Percentiles rank a stretch among this genome's conserved stretches.
These are phyloP conservation scores for Bubo blakistoni DNA, from an alignment of 2,113 vertebrate genomes.

Conservation along the genomic window DNA sequence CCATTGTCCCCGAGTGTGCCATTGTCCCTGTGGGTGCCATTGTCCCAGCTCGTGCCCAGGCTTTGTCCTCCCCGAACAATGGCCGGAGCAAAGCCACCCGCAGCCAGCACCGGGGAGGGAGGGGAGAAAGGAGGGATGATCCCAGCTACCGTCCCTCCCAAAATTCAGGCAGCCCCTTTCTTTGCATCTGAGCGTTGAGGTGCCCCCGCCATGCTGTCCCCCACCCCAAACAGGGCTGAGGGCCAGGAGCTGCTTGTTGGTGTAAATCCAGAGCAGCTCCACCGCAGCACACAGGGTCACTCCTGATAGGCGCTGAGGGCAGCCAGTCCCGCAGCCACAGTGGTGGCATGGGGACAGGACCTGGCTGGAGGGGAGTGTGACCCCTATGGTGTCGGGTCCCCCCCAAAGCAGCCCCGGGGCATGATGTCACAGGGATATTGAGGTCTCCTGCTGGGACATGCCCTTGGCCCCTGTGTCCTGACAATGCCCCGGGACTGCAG, in stretches of 20 bases:
- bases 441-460: neutral
- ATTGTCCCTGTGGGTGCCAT: neutral
- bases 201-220: too few species aligned
- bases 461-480: neutral
- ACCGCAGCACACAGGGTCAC: accelerated
- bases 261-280: neutral
- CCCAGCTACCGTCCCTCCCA: accelerated
- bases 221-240: neutral
- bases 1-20: neutral
- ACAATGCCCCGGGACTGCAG: neutral
- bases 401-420: too few species aligned
- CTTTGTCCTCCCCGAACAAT: neutral
- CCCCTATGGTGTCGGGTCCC: accelerated
- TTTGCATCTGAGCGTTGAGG: neutral
- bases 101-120: neutral
- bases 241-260: neutral
- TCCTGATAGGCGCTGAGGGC: too few species aligned
- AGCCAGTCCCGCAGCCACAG: accelerated
- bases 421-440: neutral
- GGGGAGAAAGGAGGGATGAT: neutral
- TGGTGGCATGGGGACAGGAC: neutral
- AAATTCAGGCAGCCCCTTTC: neutral
- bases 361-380: neutral
- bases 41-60: neutral
- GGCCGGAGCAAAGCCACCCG: neutral